Conservation (phyloP, 1,140 invertebrate species). For the Atta colombica region DNA sequence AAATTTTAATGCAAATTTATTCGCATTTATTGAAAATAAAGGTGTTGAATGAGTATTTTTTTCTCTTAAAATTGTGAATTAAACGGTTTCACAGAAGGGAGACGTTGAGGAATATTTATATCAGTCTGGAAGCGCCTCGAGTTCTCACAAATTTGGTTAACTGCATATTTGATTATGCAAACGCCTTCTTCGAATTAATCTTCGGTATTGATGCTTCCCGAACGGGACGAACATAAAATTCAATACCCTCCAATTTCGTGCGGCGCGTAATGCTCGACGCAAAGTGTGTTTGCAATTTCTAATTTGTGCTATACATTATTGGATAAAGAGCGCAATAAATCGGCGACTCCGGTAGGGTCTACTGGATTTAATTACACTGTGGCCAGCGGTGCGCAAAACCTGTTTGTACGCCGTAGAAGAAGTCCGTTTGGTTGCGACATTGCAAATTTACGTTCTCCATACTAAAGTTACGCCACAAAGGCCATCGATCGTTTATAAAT, state of each 20-base stretch:
- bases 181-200: constrained; percentile 46
- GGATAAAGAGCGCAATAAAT: constrained; percentile 54
- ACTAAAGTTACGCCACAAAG: constrained; percentile 7
- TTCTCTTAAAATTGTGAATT: neutral
- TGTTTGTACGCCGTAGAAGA: neutral
- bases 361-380: constrained; percentile 46
- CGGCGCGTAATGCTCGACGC: constrained; percentile 11
- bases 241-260: constrained; percentile 50
- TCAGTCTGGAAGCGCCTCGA: neutral
- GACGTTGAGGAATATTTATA: constrained; percentile 6
- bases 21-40: neutral
- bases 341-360: constrained; percentile 15
- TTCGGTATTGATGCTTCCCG: neutral
- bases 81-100: neutral
- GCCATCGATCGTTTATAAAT: constrained; percentile 43
- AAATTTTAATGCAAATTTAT: constrained; percentile 2
- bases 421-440: constrained; percentile 18
- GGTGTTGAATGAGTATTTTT: neutral
- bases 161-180: constrained; percentile 52
- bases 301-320: constrained; percentile 53
- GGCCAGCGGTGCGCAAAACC: constrained; percentile 8
- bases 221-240: constrained; percentile 41
- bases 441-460: constrained; percentile 36
- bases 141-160: constrained; percentile 44
- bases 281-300: constrained; percentile 49